phyloP scores from a whole-genome alignment of 1,140 invertebrate genomes.

The Melanaphis sacchari region DNA sequence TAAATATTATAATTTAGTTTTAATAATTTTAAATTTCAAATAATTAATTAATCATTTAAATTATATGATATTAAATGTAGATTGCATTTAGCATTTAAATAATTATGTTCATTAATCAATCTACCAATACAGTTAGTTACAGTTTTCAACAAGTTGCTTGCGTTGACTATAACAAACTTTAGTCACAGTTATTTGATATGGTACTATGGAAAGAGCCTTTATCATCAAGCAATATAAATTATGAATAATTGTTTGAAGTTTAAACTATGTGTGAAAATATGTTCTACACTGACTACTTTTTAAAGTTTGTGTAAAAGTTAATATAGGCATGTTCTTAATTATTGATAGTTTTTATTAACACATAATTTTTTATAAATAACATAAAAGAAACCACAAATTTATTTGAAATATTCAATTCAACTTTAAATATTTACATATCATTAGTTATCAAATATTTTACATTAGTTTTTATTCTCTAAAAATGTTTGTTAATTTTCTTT shows the following conservation, averaged over 20 bases:
- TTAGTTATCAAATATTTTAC: not conserved
- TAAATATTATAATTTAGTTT: not conserved
- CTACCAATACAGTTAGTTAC: not conserved
- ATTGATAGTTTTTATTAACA: not conserved
- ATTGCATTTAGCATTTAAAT: not conserved
- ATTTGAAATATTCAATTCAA: not conserved
- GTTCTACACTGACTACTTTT: not conserved
- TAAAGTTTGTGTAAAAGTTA: not conserved
- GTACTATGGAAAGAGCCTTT: not conserved
- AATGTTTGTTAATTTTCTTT: not conserved
- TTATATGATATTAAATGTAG: not conserved
- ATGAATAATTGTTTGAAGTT: not conserved
- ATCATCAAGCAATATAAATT: not conserved
- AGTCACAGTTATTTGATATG: not conserved
- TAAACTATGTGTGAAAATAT: not conserved
- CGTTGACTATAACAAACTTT: conserved; percentile 1
- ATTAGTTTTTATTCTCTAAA: not conserved
- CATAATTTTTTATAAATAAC: not conserved
- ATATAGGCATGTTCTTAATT: not conserved
- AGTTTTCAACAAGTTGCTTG: conserved; percentile 33
- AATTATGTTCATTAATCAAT: conserved; percentile 34
- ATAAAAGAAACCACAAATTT: not conserved
- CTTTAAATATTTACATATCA: not conserved
- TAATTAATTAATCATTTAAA: conserved; percentile 11
- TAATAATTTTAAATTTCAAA: not conserved